phyloP scores from a whole-genome alignment of 2,888 invertebrate genomes.

The Tetragonisca angustula region DNA sequence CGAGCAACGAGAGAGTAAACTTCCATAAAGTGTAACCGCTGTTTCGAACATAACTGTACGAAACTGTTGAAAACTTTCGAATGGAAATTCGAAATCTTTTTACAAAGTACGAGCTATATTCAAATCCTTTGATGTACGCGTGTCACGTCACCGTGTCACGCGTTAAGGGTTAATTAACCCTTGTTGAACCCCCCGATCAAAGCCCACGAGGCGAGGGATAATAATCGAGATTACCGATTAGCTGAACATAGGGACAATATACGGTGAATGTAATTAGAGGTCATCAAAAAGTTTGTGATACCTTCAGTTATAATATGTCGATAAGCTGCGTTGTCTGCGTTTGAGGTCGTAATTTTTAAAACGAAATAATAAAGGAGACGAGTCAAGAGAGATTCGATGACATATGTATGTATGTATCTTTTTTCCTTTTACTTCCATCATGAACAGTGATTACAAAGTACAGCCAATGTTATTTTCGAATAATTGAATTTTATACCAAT shows the following conservation, averaged over 20 bases:
- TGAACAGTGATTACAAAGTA: no score
- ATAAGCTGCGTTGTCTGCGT: conserved; percentile 28
- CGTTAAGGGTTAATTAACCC: background rate
- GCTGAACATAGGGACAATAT: conserved; percentile 56
- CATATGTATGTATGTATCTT: no score
- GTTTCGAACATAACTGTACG: background rate
- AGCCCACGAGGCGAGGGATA: conserved; percentile 6
- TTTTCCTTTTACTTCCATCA: conserved; percentile 11
- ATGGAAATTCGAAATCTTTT: background rate
- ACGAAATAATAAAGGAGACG: background rate
- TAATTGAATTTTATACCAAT: background rate
- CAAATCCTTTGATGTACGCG: background rate
- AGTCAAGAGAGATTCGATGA: background rate
- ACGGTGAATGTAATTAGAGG: conserved; percentile 43
- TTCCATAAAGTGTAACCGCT: background rate
- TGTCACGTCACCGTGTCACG: background rate
- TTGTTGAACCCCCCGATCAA: background rate
- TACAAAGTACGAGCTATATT: background rate
- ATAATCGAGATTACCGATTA: conserved; percentile 31
- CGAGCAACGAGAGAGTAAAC: background rate
- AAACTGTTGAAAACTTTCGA: background rate
- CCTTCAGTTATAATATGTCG: conserved; percentile 34
- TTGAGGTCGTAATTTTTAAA: conserved; percentile 36
- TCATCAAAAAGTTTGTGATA: conserved; percentile 56
- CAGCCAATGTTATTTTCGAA: no score